These are phyloP conservation scores for mouse (Mus musculus) DNA, from an alignment of 2,113 vertebrate species.

Conservation along the genomic window DNA sequence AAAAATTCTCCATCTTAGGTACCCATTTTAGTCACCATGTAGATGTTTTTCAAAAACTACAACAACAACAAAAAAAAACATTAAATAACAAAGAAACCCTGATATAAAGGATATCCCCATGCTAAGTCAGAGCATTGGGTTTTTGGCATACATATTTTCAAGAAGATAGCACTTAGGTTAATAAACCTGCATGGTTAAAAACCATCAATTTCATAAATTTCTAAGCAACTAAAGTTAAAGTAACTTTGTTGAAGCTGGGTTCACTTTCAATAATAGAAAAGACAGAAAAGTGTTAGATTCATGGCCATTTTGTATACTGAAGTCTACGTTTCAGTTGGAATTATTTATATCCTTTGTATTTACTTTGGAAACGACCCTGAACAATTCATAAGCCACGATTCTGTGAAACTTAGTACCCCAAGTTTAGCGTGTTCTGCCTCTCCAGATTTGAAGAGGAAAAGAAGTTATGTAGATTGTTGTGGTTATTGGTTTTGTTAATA, in stretches of 20 bases:
- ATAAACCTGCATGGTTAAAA: neutral
- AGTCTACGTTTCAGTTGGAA: neutral
- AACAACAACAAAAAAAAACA: neutral
- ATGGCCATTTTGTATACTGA: neutral
- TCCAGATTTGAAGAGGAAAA: neutral
- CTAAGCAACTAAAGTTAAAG: constrained; percentile 37
- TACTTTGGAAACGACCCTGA: neutral
- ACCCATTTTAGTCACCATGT: neutral
- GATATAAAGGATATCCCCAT: neutral
- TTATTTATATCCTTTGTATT: neutral
- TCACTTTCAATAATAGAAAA: constrained; percentile 10
- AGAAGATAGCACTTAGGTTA: constrained; percentile 7
- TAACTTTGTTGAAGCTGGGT: neutral
- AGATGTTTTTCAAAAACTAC: neutral
- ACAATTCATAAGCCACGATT: neutral
- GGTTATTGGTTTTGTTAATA: neutral
- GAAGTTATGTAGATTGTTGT: neutral
- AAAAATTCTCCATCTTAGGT: constrained; percentile 21
- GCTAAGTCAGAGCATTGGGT: constrained; percentile 13
- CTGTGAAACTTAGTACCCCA: neutral
- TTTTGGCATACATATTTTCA: neutral
- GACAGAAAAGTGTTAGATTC: neutral
- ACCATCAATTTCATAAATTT: constrained; percentile 40
- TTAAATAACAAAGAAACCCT: neutral
- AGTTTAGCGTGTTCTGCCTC: constrained; percentile 16